phyloP scores from a whole-genome alignment of 2,797 vertebrate genomes.

The Phalanger gymnotis region DNA sequence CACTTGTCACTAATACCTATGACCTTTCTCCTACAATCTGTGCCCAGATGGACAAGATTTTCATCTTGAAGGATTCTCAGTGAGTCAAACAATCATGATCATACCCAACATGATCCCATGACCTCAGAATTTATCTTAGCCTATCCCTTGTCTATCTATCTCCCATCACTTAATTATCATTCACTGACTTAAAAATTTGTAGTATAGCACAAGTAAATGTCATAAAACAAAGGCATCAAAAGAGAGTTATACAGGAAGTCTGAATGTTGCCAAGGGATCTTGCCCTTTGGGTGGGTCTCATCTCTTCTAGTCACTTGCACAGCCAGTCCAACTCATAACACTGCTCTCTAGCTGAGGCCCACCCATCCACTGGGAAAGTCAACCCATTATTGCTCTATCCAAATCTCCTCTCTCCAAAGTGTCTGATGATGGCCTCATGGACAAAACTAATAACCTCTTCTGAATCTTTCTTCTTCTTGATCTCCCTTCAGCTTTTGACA shows the following conservation, averaged over 20 bases:
- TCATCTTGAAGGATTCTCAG: not conserved
- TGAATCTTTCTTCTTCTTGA: not conserved
- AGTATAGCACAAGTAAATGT: not conserved
- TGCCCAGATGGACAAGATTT: not conserved
- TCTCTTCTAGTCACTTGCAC: not conserved
- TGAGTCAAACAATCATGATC: not conserved
- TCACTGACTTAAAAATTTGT: not conserved
- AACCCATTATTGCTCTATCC: not conserved
- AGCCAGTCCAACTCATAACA: not conserved
- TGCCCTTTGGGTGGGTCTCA: not conserved
- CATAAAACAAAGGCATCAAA: not conserved
- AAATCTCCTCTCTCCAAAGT: not conserved
- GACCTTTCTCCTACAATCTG: not conserved
- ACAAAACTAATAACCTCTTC: not conserved
- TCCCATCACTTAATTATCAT: not conserved
- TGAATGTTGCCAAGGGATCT: not conserved
- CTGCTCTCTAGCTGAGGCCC: not conserved
- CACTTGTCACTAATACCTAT: not conserved
- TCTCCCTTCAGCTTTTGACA: not conserved
- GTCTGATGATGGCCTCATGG: not conserved
- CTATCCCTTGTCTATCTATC: not conserved
- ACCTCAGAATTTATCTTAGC: not conserved
- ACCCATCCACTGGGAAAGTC: not conserved
- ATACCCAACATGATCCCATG: not conserved
- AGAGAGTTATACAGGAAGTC: not conserved